Conservation (phyloP, 2,113 vertebrate genomes). For the Chroicocephalus ridibundus region DNA sequence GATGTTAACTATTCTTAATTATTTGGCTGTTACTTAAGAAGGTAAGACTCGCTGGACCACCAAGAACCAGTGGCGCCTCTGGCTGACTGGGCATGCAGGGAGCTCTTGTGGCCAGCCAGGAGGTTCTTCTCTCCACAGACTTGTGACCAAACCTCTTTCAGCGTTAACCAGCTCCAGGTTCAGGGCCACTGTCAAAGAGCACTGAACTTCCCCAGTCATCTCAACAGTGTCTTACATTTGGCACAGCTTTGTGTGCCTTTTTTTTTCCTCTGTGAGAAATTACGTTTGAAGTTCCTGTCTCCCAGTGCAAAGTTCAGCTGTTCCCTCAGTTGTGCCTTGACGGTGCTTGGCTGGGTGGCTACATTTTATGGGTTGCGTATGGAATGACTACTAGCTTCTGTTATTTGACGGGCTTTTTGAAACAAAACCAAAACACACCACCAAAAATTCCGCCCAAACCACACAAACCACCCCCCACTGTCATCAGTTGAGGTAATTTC, state of each 20-base stretch:
- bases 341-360: neutral
- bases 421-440: neutral
- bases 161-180: neutral
- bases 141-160: neutral
- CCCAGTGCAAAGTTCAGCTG: neutral
- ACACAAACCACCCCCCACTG: rapidly evolving
- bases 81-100: neutral
- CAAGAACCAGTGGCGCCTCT: neutral
- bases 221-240: neutral
- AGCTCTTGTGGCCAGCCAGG: neutral
- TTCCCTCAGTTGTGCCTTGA: neutral
- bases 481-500: neutral
- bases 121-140: neutral
- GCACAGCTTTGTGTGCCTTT: neutral
- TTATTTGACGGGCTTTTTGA: neutral
- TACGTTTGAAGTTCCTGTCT: neutral
- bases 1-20: neutral
- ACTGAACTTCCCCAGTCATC: neutral
- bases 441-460: neutral
- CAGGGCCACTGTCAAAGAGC: neutral
- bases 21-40: neutral
- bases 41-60: rapidly evolving
- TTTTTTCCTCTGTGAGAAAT: neutral
- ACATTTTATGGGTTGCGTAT: neutral
- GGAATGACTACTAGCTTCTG: neutral